Conservation (phyloP, 2,888 invertebrate species). For the Epinotia ramella region DNA sequence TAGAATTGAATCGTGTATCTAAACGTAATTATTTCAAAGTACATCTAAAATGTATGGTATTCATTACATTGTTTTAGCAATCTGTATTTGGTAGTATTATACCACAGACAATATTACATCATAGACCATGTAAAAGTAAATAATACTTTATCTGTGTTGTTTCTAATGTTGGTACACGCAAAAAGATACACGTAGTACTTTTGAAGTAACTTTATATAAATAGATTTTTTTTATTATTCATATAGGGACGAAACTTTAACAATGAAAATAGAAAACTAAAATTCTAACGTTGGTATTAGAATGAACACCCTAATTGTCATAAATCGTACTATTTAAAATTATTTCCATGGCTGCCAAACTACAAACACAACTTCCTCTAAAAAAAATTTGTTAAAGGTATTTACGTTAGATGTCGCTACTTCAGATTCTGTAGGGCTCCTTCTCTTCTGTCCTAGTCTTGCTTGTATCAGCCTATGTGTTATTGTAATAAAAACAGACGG, state of each 20-base stretch:
- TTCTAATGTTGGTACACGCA: not conserved
- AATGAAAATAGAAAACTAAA: no score
- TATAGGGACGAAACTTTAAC: no score
- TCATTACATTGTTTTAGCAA: conserved; percentile 37
- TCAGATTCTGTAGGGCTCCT: not conserved
- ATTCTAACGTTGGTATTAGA: no score
- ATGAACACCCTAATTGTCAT: not conserved
- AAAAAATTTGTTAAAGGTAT: not conserved
- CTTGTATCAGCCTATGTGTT: no score
- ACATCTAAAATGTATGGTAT: conserved; percentile 20
- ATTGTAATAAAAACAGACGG: no score
- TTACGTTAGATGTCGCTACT: not conserved
- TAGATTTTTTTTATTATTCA: not conserved
- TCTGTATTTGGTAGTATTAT: conserved; percentile 58
- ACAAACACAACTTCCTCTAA: not conserved
- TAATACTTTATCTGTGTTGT: conserved; percentile 5
- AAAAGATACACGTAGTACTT: not conserved
- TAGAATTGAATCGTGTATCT: conserved; percentile 69
- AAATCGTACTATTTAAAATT: not conserved
- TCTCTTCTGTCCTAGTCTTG: no score
- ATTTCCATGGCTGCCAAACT: not conserved
- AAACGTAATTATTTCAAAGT: conserved; percentile 14
- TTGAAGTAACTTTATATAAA: not conserved
- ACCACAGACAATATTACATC: conserved; percentile 56
- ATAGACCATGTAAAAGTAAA: conserved; percentile 27